These are phyloP conservation scores for Chironomus tepperi DNA, from an alignment of 1,140 invertebrate species.

Conservation along the genomic window DNA sequence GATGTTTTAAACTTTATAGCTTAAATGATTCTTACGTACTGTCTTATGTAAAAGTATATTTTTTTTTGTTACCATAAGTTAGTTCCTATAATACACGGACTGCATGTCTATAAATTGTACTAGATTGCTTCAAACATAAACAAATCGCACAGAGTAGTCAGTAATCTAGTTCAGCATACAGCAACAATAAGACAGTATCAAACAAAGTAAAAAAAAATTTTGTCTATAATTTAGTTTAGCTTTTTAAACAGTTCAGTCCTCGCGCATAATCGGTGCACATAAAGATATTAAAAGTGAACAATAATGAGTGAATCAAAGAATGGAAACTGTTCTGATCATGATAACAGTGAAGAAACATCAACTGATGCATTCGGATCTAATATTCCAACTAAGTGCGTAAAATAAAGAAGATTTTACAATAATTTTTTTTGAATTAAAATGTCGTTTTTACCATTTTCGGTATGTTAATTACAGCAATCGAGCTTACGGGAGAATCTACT, in stretches of 20 bases:
- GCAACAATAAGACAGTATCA: too few relatives aligned
- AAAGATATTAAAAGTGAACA: background rate
- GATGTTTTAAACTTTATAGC: too few relatives aligned
- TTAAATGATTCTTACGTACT: too few relatives aligned
- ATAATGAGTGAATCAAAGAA: conserved; percentile 14
- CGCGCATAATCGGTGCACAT: background rate
- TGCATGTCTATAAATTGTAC: too few relatives aligned
- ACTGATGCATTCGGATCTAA: conserved; percentile 13
- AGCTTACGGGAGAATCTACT: conserved; percentile 28
- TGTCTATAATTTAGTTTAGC: too few relatives aligned
- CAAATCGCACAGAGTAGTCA: too few relatives aligned
- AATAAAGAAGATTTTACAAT: conserved; percentile 4
- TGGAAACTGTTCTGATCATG: background rate
- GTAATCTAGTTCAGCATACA: too few relatives aligned
- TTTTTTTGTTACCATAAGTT: too few relatives aligned
- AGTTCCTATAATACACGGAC: too few relatives aligned
- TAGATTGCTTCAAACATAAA: too few relatives aligned
- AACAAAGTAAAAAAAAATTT: too few relatives aligned
- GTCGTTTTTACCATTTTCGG: background rate
- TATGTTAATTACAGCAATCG: background rate
- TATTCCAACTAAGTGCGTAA: background rate
- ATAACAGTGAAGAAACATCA: background rate
- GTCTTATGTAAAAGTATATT: too few relatives aligned
- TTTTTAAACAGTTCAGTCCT: background rate
- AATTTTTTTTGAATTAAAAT: background rate